Base-by-base conservation (phyloP, 23 tunicate genomes). In the Halocynthia aurantium region DNA sequence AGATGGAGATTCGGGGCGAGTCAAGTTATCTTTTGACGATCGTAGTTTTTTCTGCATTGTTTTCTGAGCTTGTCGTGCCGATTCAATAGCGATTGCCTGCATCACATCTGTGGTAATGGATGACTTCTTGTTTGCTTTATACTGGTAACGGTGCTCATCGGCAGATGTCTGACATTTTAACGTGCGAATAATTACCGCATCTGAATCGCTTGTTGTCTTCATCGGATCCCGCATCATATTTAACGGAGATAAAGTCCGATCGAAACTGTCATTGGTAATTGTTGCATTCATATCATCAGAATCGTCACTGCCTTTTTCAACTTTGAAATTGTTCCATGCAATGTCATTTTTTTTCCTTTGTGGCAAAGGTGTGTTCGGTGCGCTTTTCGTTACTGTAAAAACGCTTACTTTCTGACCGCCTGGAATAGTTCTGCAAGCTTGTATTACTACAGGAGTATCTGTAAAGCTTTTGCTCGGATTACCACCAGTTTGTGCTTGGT, bases 381-480 rank as follows among this genome's bases (percentile, higher is more conserved):
- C 83, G 31, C 82, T 81, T 62, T 81, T 81, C 22, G 92, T 70
- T 49, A 86, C 92, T 12, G 71, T 86, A 8, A 86, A 86, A 51
- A 81, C 81, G 77, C 92, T 69, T 21, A 81, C 85, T 15, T 67
- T 61, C 22, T 81, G 85, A 62, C 85, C 85, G 22, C 72, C 85
- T 0, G 85, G 85, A 50, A 78, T 81, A 19, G 67, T 81, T 57
- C 67, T 81, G 10, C 62, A 60, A 10, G 76, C 57, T 40, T 72
- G 85, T 11, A 81, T 72, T 57, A 81, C 85, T 51, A 56, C 54
- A 13, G 78, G 64, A 10, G 71, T 71, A 51, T 81, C 85, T 0
- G 44, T 4, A 31, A 31, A 31, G 44, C 44, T 31, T 31, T 31
- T 31, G 44, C 44, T 31, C 44, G 44, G 44, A 31, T 4, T 31